Evolutionary conservation across 2,113 vertebrate species (phyloP).

Genomic region (Opisthocomus hoazin): DNA sequence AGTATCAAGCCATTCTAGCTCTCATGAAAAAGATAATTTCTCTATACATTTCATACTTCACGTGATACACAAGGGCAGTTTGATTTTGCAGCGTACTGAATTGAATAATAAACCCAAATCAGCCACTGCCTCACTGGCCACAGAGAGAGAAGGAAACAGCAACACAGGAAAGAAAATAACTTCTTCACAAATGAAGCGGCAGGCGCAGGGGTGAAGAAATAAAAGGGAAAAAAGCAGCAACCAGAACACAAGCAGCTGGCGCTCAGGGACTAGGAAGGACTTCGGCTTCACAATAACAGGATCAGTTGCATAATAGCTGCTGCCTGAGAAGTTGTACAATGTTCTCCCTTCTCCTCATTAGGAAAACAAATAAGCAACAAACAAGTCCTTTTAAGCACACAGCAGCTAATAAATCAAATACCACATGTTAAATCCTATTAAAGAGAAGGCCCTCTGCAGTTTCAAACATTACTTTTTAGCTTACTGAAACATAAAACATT

Average conservation of each 20-base stretch:
- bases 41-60: background rate
- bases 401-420: background rate
- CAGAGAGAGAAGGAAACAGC: background rate
- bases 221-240: background rate
- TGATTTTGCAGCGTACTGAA: background rate
- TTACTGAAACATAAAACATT: background rate
- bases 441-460: background rate
- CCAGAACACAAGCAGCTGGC: conserved; percentile 19
- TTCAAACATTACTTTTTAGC: background rate
- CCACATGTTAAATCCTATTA: background rate
- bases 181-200: background rate
- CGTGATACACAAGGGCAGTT: background rate
- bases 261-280: conserved; percentile 20
- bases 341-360: background rate
- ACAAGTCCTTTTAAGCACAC: background rate
- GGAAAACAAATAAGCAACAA: conserved; percentile 11
- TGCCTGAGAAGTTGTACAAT: conserved; percentile 42
- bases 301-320: conserved; percentile 26
- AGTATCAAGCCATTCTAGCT: background rate
- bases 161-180: background rate
- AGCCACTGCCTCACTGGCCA: background rate
- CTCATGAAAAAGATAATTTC: background rate
- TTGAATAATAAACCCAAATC: background rate
- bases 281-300: background rate
- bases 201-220: background rate